Percentiles rank a stretch among this genome's conserved stretches.
Evolutionary conservation across 1,140 invertebrate genomes (phyloP).

Genomic region (Drosophila murphyi): DNA sequence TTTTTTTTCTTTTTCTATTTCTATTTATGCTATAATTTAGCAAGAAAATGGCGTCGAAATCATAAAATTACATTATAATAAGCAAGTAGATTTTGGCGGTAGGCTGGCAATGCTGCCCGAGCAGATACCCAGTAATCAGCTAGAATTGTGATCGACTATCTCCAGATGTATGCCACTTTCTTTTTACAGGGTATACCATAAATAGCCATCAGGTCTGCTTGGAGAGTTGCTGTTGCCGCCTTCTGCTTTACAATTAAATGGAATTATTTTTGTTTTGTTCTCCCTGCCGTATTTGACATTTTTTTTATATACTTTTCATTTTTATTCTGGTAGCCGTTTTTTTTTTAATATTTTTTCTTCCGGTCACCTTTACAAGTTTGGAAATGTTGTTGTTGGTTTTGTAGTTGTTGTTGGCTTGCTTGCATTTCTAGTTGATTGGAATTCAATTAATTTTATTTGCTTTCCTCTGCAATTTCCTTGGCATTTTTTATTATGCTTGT

Average conservation of each 20-base stretch:
- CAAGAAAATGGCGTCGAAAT: conserved; percentile 80
- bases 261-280: conserved; percentile 47
- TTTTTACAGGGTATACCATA: conserved; percentile 12
- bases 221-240: conserved; percentile 1
- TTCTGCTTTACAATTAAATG: conserved; percentile 64
- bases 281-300: too few relatives aligned
- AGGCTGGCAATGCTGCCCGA: neutral
- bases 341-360: conserved; percentile 72
- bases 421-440: conserved; percentile 82
- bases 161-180: too few relatives aligned
- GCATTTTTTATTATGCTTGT: conserved; percentile 79
- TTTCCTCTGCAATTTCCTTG: conserved; percentile 81
- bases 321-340: conserved; percentile 42
- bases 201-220: conserved; percentile 58
- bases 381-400: conserved; percentile 33
- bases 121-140: conserved; percentile 11
- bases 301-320: conserved; percentile 13
- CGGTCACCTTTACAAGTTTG: conserved; percentile 50
- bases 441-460: conserved; percentile 84
- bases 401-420: conserved; percentile 50
- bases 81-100: conserved; percentile 36
- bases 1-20: conserved; percentile 69
- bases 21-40: conserved; percentile 81
- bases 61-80: conserved; percentile 83
- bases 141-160: too few relatives aligned